Evolutionary conservation across 2,113 vertebrate species (phyloP).

Genomic region (Gorilla gorilla): DNA sequence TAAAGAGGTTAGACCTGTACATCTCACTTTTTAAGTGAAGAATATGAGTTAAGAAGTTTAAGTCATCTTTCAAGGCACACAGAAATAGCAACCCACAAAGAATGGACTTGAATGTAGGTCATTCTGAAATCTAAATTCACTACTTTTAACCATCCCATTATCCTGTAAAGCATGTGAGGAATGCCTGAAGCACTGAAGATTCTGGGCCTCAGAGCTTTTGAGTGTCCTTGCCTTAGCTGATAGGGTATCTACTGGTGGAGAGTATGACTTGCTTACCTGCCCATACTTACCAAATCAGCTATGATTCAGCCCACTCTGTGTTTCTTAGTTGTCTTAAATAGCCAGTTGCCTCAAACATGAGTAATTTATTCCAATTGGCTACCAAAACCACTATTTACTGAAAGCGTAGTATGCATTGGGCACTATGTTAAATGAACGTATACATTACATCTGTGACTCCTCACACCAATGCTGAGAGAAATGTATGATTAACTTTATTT

Average conservation of each 20-base stretch:
- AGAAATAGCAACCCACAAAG: background rate
- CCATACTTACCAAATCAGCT: background rate
- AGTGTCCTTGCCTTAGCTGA: background rate
- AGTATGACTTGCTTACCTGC: background rate
- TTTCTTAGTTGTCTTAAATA: background rate
- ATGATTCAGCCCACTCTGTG: background rate
- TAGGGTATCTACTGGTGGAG: background rate
- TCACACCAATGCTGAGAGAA: background rate
- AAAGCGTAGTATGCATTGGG: background rate
- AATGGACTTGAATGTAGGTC: background rate
- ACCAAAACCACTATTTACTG: background rate
- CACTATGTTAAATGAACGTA: accelerated
- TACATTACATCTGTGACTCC: accelerated
- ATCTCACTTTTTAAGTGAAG: background rate
- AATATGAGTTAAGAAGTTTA: background rate
- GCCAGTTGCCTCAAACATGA: background rate
- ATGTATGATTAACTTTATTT: background rate
- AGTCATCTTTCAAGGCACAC: background rate
- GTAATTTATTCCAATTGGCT: background rate
- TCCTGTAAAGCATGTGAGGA: background rate
- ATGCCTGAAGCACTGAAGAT: background rate
- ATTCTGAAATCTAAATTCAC: background rate
- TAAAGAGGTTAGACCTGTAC: background rate
- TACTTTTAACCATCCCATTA: background rate
- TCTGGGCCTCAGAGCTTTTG: background rate